These are phyloP conservation scores for Hippolais icterina DNA, from an alignment of 2,113 vertebrate genomes.

Conservation along the genomic window DNA sequence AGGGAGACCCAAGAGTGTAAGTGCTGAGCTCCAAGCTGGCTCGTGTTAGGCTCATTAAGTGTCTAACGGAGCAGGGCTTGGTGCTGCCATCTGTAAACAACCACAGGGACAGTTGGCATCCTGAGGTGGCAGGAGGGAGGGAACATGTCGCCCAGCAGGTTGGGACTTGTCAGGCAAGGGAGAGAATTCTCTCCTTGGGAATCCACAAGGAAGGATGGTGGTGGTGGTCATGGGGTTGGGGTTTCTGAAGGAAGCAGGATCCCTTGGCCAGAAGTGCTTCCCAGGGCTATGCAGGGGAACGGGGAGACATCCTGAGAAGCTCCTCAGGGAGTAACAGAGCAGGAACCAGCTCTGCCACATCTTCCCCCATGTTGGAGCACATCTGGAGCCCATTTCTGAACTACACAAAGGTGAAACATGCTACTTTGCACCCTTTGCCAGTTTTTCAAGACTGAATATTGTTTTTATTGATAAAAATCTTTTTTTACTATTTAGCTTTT, in stretches of 20 bases:
- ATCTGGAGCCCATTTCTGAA: background rate
- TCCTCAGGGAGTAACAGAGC: background rate
- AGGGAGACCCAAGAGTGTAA: background rate
- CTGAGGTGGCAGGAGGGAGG: background rate
- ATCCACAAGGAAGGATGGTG: rapidly evolving
- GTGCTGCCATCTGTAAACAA: background rate
- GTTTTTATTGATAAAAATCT: background rate
- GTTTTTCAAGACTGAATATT: rapidly evolving
- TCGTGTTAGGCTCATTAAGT: background rate
- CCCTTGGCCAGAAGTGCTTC: background rate
- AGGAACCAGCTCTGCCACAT: background rate
- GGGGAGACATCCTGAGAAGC: background rate
- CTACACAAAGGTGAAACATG: background rate
- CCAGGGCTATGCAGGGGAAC: background rate
- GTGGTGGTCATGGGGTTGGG: background rate
- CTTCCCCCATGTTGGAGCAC: rapidly evolving
- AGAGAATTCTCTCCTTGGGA: background rate
- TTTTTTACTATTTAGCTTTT: background rate
- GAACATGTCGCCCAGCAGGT: background rate
- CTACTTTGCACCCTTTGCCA: background rate
- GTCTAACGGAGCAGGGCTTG: slow-evolving; percentile 7
- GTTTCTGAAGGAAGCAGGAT: background rate
- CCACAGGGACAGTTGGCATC: background rate
- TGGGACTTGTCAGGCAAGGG: background rate
- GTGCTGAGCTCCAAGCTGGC: background rate